These are phyloP conservation scores for Aegotheles bennettii DNA, from an alignment of 2,113 vertebrate genomes.

Conservation along the genomic window DNA sequence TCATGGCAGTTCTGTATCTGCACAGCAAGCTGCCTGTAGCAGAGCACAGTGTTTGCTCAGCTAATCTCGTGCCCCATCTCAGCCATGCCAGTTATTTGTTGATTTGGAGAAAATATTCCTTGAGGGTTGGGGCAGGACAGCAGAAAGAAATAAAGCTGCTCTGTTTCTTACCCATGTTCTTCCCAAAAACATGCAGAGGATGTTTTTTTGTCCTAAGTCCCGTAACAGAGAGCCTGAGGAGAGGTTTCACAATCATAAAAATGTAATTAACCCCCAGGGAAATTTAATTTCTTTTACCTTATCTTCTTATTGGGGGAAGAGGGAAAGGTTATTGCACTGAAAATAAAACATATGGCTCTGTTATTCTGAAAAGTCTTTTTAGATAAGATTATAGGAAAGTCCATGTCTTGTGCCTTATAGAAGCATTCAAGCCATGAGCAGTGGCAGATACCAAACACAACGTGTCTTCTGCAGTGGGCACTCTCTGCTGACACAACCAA, in stretches of 20 bases:
- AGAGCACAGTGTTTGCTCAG: background rate
- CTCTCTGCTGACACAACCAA: background rate
- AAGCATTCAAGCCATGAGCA: background rate
- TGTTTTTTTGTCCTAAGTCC: background rate
- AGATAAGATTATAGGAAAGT: background rate
- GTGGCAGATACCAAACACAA: background rate
- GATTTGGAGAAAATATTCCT: background rate
- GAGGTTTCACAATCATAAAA: slow-evolving; percentile 9
- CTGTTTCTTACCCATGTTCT: background rate
- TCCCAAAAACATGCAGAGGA: background rate
- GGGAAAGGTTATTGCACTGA: background rate
- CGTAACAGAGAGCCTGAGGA: background rate
- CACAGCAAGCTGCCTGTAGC: background rate
- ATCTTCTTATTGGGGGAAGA: background rate
- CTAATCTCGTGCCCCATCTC: background rate
- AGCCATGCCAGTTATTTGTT: background rate
- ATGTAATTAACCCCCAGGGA: background rate
- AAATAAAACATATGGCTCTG: background rate
- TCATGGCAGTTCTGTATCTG: background rate
- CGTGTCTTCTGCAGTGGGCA: rapidly evolving
- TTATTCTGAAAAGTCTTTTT: background rate
- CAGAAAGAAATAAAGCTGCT: background rate
- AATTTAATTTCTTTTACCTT: background rate
- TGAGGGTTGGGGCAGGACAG: background rate
- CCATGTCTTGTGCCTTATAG: background rate